Base-by-base conservation (phyloP, 2,888 invertebrate species). In the Ceraclea dissimilis region DNA sequence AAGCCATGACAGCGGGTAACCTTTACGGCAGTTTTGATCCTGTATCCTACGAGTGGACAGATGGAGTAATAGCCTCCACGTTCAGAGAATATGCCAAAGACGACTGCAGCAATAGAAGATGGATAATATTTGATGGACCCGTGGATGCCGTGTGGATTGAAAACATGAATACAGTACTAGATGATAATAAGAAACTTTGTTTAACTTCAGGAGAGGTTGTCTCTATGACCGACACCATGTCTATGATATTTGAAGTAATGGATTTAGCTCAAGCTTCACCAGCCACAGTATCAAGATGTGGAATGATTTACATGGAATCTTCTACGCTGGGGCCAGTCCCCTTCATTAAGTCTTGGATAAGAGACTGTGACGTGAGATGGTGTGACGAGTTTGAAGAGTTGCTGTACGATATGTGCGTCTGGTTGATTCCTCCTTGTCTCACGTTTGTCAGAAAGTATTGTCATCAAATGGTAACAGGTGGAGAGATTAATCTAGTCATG, bases 121-220 rank as follows among this genome's bases (percentile, higher is more conserved):
- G 94, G 94, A 83, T 96, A 46, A 85, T 96, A 52, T 94, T 96
- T 70, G 92, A 93, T 70, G 93, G 93, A 1, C 92, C 92, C 0
- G 90, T 93, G 2, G 92, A 93, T 70, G 88, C 91, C 2, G 85
- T 88, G 2, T 93, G 93, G 93, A 90, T 92, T 63, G 92, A 93
- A 75, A 92, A 90, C 69, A 86, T 93, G 83, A 92, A 92, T 68
- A 91, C 91, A 1, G 90, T 90, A 2, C 73, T 93, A 62, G 93
- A 93, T 70, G 91, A 91, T 65, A 92, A 90, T 69, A 91, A 89
- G 71, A 92, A 91, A 68, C 77, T 93, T 18, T 93, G 92, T 67
- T 73, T 93, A 34, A 89, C 90, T 69, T 90, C 90, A 20, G 92
- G 93, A 17, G 93, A 93, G 73, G 88, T 90, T 39, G 90, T 93